Base-by-base conservation (phyloP, 2,797 vertebrate genomes). In the Spinus pinus region DNA sequence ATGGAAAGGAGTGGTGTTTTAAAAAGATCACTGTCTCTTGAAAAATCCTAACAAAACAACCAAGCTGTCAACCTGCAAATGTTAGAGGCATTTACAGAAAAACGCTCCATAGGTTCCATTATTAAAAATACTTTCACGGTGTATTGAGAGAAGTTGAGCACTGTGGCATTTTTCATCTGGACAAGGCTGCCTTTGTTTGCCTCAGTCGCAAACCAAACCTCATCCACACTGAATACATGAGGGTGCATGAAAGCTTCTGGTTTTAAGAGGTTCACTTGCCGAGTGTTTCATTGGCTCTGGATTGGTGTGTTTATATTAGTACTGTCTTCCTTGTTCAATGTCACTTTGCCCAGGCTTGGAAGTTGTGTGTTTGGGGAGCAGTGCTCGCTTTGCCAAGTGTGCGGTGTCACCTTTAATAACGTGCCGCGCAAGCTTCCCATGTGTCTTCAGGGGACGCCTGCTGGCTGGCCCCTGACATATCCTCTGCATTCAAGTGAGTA, bases 401-500 rank as follows among this genome's bases (percentile, higher is more conserved):
- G 25, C 14, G 0, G 2, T 81, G 74, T 75, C 78, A 37, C 22
- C 44, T 88, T 69, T 53, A 65, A 67, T 71, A 46, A 81, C 12
- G 14, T 9, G 2, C 17, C 12, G 41, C 42, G 41, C 14, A 1
- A 1, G 28, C 28, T 94, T 71, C 61, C 53, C 2, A 0, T 1
- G 2, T 53, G 54, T 78, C 77, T 78, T 73, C 65, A 81, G 46
- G 37, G 57, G 25, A 53, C 2, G 2, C 33, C 50, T 94, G 39
- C 42, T 0, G 0, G 6, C 57, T 80, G 49, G 23, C 22, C 44
- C 41, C n/a, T 71, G 19, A 35, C 0, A 1, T 19, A 30, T 60
- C 14, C 2, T 42, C 2, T 17, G 27, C 11, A 10, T 64, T 83
- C 3, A 1, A 53, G 61, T 71, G 65, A 90, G 61, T 42, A 57